Conservation (phyloP, 2,113 vertebrate species). For the Gasterosteus nipponicus region DNA sequence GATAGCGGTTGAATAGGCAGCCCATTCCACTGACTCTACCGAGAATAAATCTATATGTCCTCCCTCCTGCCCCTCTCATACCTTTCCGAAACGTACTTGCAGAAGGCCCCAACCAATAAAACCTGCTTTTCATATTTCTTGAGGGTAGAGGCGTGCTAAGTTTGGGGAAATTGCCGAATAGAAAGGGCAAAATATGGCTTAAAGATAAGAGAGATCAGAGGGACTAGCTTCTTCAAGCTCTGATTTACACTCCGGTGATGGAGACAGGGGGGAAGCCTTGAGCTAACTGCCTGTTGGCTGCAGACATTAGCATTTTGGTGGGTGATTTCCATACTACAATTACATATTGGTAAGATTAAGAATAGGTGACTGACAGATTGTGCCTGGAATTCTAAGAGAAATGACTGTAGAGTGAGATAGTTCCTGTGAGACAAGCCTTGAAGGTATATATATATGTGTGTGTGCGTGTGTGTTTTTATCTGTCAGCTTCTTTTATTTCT, state of each 20-base stretch:
- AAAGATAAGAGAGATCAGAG: slow-evolving; percentile 64
- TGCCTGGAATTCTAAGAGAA: slow-evolving; percentile 27
- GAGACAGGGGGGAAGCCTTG: slow-evolving; percentile 27
- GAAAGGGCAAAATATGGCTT: slow-evolving; percentile 74
- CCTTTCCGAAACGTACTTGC: slow-evolving; percentile 55
- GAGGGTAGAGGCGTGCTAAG: slow-evolving; percentile 53
- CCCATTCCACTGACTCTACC: slow-evolving; percentile 43
- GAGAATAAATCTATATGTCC: slow-evolving; percentile 60
- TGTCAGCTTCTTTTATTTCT: slow-evolving; percentile 42
- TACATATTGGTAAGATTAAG: slow-evolving; percentile 33
- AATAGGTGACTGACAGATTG: slow-evolving; percentile 24
- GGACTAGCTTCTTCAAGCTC: slow-evolving; percentile 65
- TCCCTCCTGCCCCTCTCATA: slow-evolving; percentile 41
- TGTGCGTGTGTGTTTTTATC: slow-evolving; percentile 21
- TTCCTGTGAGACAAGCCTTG: slow-evolving; percentile 34
- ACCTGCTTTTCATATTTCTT: slow-evolving; percentile 69
- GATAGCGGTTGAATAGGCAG: slow-evolving; percentile 62
- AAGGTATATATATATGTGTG: slow-evolving; percentile 18
- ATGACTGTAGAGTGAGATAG: slow-evolving; percentile 33
- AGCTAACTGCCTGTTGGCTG: slow-evolving; percentile 44
- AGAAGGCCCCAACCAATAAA: slow-evolving; percentile 67
- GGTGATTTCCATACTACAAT: slow-evolving; percentile 46
- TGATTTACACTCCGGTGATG: slow-evolving; percentile 64
- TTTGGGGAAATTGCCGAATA: slow-evolving; percentile 72
- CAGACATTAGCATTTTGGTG: slow-evolving; percentile 9